Conservation (phyloP, 1,140 invertebrate genomes). For the Drosophila bipectinata region DNA sequence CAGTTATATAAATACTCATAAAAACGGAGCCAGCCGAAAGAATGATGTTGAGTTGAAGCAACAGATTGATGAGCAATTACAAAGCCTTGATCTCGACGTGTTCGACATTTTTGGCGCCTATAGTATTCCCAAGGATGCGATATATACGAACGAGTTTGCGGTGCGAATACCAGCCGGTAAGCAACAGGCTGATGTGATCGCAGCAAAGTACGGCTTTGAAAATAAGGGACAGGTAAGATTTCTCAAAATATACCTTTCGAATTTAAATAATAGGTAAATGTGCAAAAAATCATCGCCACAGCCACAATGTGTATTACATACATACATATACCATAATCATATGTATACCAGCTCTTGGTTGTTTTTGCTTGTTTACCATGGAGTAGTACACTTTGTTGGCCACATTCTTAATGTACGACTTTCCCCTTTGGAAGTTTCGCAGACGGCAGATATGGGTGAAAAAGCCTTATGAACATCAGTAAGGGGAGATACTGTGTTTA, state of each 20-base stretch:
- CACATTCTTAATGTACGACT: too few relatives aligned
- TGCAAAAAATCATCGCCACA: neutral
- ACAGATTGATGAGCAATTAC: neutral
- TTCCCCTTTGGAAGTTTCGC: too few relatives aligned
- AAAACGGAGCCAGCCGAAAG: conserved; percentile 26
- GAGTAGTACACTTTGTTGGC: too few relatives aligned
- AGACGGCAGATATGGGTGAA: too few relatives aligned
- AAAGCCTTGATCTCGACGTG: conserved; percentile 40
- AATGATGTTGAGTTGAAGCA: conserved; percentile 14
- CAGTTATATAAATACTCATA: conserved; percentile 39
- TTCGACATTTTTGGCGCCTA: conserved; percentile 75
- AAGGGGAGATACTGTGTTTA: too few relatives aligned
- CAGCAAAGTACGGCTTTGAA: conserved; percentile 86
- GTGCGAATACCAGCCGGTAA: conserved; percentile 86
- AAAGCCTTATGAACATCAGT: too few relatives aligned
- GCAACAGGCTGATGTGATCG: conserved; percentile 85
- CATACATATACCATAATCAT: too few relatives aligned
- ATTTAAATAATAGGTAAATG: too few relatives aligned
- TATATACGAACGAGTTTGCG: conserved; percentile 88
- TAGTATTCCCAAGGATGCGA: conserved; percentile 74
- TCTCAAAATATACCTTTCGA: neutral
- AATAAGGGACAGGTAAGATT: conserved; percentile 87
- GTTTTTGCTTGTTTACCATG: too few relatives aligned
- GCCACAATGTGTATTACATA: too few relatives aligned
- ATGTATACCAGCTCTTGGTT: too few relatives aligned